Evolutionary conservation across 1,140 invertebrate species (phyloP).

Genomic region (Parapsyche elsis): DNA sequence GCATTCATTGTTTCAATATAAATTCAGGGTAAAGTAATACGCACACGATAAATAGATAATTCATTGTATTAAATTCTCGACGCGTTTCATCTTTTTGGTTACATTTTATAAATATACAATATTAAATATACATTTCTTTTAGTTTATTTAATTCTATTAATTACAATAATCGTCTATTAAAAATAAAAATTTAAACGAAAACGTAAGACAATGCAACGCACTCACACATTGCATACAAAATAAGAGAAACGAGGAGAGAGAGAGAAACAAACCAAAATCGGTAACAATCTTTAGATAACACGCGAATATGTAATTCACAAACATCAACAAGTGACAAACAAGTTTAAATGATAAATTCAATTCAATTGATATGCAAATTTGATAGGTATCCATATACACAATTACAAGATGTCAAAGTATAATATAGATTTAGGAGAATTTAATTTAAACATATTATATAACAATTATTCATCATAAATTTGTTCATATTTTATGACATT

Average conservation of each 20-base stretch:
- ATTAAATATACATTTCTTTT: constrained; percentile 44
- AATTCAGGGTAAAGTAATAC: too few species aligned
- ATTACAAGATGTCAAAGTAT: too few species aligned
- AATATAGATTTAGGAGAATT: too few species aligned
- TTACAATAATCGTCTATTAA: constrained; percentile 28
- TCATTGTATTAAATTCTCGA: constrained; percentile 36
- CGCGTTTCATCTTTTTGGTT: constrained; percentile 36
- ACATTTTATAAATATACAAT: constrained; percentile 46
- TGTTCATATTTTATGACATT: too few species aligned
- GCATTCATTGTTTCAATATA: too few species aligned
- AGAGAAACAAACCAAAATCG: background rate
- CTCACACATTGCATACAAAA: background rate
- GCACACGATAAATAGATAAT: constrained; percentile 23
- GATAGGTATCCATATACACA: too few species aligned
- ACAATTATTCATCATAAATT: too few species aligned
- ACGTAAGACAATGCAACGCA: constrained; percentile 6
- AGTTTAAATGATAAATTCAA: too few species aligned
- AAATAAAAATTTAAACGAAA: constrained; percentile 29
- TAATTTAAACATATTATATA: too few species aligned
- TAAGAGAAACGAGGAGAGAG: constrained; percentile 27
- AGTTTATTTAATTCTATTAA: constrained; percentile 30
- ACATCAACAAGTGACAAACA: too few species aligned
- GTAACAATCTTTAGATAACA: background rate
- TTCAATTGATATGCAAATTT: too few species aligned
- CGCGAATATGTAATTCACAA: too few species aligned